Percentiles rank a stretch among this genome's conserved stretches.
These are phyloP conservation scores for Tinea semifulvella DNA, from an alignment of 2,888 invertebrate species.

Conservation along the genomic window DNA sequence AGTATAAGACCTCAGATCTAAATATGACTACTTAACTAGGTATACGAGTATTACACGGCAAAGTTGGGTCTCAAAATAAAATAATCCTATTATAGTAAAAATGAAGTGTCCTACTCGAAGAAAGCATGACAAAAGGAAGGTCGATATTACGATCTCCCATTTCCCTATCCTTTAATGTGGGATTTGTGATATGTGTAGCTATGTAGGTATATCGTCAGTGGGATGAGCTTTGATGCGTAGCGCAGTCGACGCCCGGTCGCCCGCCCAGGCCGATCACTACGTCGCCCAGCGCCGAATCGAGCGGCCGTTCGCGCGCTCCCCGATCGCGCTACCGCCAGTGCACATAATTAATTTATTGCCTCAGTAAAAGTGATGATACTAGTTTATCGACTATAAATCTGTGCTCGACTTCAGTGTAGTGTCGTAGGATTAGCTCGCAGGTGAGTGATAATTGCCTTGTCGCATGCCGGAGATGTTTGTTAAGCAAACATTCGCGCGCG, in stretches of 20 bases:
- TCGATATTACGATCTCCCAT: constrained; percentile 12
- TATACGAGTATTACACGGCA: too few relatives aligned
- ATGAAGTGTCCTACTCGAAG: neutral
- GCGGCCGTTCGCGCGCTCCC: constrained; percentile 37
- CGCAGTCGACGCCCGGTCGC: constrained; percentile 37
- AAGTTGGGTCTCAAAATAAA: too few relatives aligned
- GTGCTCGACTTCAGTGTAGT: constrained; percentile 33
- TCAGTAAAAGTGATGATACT: constrained; percentile 62
- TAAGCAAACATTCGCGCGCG: constrained; percentile 34
- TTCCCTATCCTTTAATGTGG: constrained; percentile 12
- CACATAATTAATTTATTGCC: constrained; percentile 60
- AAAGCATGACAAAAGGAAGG: constrained; percentile 5
- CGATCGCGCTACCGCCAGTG: constrained; percentile 33
- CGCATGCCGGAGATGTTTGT: constrained; percentile 39
- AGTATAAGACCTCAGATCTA: too few relatives aligned
- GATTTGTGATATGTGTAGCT: constrained; percentile 5
- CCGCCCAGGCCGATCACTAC: constrained; percentile 31
- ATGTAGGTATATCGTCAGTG: constrained; percentile 9
- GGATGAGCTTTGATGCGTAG: constrained; percentile 10
- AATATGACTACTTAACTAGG: too few relatives aligned
- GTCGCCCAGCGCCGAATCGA: constrained; percentile 44
- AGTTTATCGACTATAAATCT: constrained; percentile 64
- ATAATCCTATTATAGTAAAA: too few relatives aligned
- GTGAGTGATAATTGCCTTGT: constrained; percentile 63
- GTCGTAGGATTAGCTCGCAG: constrained; percentile 55